Evolutionary conservation across 1,140 invertebrate genomes (phyloP), one percentile per base, ranked within the genome.

Genomic region (Drosophila nasuta): DNA sequence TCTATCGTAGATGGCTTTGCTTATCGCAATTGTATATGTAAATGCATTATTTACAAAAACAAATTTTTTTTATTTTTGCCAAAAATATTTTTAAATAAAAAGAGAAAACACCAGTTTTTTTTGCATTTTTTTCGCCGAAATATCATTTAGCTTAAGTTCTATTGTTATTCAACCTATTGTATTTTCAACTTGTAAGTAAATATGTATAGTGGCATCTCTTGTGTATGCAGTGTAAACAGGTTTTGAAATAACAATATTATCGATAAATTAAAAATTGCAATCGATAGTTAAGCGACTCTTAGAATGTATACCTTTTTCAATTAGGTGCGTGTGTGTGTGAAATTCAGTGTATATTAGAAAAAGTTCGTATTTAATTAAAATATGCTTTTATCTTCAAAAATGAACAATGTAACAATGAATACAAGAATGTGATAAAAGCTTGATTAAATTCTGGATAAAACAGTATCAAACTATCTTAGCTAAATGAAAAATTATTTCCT

Each of bases 231-330:
- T 25, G 20, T 25, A 25, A 3, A 25, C 20, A 25, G 20, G 3
- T 4, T 20, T 25, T 25, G 20, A 25, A 25, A 25, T 25, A 25
- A 33, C 33, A 8, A 33, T 33, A 41, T 41, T 41, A 41, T 41
- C 38, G 8, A 41, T 41, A 10, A 41, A 41, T 20, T 57, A 33
- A 35, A 57, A 17, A 17, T 13, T 57, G 25, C 10, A 3, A 49
- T 57, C 10, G 6, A 17, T 38, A 38, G 33, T 20, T 43, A 6
- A 43, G n/a, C 10, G n/a, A 30, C 41, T 46, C 51, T 46, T 66
- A 45, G 43, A 67, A 58, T 58, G 65, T 67, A 67, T 67, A 67
- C 65, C 58, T 67, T 67, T 67, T 67, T 58, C 46, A 54, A 58
- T 20, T n/a, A 58, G 30, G 10, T 35, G 35, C 57, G 15, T 49